These are phyloP conservation scores for Tipula confusa DNA, from an alignment of 2,888 invertebrate genomes.

Conservation along the genomic window DNA sequence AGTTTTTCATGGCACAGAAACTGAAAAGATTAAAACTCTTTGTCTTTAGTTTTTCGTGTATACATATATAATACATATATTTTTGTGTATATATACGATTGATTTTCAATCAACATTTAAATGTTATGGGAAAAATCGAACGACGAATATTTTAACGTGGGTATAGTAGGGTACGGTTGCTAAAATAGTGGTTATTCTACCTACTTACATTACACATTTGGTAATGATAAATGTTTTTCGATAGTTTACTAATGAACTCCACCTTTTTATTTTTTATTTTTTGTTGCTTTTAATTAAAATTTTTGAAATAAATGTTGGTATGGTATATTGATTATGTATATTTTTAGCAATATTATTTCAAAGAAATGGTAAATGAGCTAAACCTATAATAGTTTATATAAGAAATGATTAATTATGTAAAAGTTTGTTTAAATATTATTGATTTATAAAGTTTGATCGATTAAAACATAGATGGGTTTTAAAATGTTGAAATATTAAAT, in stretches of 20 bases:
- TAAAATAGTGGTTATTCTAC: neutral
- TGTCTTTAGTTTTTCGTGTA: neutral
- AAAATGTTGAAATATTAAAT: too few species aligned
- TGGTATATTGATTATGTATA: neutral
- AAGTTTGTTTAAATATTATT: too few species aligned
- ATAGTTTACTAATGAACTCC: neutral
- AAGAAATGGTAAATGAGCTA: neutral
- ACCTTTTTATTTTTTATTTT: neutral
- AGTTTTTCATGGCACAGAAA: neutral
- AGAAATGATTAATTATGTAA: neutral
- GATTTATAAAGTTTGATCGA: too few species aligned
- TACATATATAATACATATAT: too few species aligned
- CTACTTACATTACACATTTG: neutral
- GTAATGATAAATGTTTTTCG: neutral
- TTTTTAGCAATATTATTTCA: neutral
- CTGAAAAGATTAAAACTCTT: neutral
- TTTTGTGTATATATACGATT: too few species aligned
- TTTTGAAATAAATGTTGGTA: neutral
- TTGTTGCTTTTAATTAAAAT: neutral
- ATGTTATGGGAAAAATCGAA: neutral
- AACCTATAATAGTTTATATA: neutral
- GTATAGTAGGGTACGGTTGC: neutral
- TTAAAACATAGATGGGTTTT: too few species aligned
- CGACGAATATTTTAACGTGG: too few species aligned
- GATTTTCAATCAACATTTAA: neutral